These are phyloP conservation scores for Mesaphorura yosii DNA, from an alignment of 1,140 invertebrate genomes.

Conservation along the genomic window DNA sequence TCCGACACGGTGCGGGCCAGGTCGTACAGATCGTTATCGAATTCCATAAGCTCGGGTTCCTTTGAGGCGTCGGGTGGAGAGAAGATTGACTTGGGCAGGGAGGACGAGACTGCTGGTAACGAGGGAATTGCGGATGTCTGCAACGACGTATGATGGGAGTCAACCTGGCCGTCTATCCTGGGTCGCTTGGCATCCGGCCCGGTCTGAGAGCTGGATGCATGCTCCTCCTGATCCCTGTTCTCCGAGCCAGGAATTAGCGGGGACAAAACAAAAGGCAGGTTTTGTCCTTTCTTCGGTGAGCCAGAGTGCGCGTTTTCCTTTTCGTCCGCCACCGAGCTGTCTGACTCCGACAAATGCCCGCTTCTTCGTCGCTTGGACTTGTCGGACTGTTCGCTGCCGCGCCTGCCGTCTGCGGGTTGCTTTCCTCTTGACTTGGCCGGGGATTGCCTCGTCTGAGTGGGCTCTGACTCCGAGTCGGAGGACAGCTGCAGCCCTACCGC, in stretches of 20 bases:
- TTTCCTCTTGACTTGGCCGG: neutral
- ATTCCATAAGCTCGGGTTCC: slow-evolving; percentile 28
- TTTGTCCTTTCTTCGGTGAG: slow-evolving; percentile 21
- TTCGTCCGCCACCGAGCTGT: slow-evolving; percentile 23
- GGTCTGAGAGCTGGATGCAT: slow-evolving; percentile 10
- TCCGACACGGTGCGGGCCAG: slow-evolving; percentile 29
- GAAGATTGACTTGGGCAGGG: slow-evolving; percentile 23
- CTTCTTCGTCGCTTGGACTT: slow-evolving; percentile 20
- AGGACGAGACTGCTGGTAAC: slow-evolving; percentile 54
- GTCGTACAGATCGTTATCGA: slow-evolving; percentile 32
- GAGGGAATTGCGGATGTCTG: slow-evolving; percentile 54
- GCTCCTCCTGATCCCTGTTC: slow-evolving; percentile 24
- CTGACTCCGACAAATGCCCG: slow-evolving; percentile 18
- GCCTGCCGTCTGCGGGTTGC: neutral
- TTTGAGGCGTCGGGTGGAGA: slow-evolving; percentile 19
- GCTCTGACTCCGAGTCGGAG: slow-evolving; percentile 23
- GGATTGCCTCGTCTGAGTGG: neutral
- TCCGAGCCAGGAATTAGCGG: slow-evolving; percentile 24
- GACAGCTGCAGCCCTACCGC: slow-evolving; percentile 24
- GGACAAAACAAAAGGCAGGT: slow-evolving; percentile 14
- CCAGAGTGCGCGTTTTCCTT: slow-evolving; percentile 26
- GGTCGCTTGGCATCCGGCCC: slow-evolving; percentile 29
- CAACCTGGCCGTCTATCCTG: slow-evolving; percentile 14
- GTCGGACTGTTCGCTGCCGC: neutral
- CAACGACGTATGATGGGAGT: too few relatives aligned